Conservation (phyloP, 53 echinoderm and acorn worm genomes). For the Echinarachnius parma region DNA sequence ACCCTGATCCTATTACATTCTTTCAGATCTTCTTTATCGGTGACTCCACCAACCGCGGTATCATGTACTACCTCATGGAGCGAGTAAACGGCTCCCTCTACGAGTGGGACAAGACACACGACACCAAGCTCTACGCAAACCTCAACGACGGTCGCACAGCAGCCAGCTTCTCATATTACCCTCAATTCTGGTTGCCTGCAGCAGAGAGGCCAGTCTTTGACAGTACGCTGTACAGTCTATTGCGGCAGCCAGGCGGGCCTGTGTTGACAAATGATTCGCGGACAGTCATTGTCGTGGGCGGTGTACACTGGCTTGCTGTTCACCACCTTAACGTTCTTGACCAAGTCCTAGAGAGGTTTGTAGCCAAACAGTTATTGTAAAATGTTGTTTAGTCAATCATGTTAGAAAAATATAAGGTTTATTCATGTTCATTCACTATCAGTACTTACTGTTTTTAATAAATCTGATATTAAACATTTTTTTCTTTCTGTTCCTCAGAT, state of each 20-base stretch:
- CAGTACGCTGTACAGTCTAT: constrained; percentile 61
- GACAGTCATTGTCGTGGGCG: constrained; percentile 86
- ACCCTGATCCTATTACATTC: too few species aligned
- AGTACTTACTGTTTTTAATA: too few species aligned
- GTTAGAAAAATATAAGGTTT: too few species aligned
- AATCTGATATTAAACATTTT: too few species aligned
- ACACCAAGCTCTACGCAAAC: constrained; percentile 79
- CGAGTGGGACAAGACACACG: constrained; percentile 93
- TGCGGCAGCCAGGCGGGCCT: constrained; percentile 47
- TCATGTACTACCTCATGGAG: constrained; percentile 98
- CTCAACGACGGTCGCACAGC: constrained; percentile 73
- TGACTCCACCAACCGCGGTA: constrained; percentile 94
- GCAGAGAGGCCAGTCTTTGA: constrained; percentile 77
- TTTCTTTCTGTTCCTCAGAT: too few species aligned
- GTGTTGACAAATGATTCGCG: constrained; percentile 53
- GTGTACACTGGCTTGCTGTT: constrained; percentile 85
- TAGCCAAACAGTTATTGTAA: too few species aligned
- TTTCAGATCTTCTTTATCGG: constrained; percentile 83
- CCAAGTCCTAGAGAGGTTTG: constrained; percentile 58
- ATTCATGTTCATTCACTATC: too few species aligned
- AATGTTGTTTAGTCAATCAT: too few species aligned
- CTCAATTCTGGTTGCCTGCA: constrained; percentile 89
- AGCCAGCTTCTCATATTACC: constrained; percentile 84
- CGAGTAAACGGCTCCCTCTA: constrained; percentile 79
- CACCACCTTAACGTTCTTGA: constrained; percentile 75